These are phyloP conservation scores for Andricus grossulariae DNA, from an alignment of 1,140 invertebrate species.

Conservation along the genomic window DNA sequence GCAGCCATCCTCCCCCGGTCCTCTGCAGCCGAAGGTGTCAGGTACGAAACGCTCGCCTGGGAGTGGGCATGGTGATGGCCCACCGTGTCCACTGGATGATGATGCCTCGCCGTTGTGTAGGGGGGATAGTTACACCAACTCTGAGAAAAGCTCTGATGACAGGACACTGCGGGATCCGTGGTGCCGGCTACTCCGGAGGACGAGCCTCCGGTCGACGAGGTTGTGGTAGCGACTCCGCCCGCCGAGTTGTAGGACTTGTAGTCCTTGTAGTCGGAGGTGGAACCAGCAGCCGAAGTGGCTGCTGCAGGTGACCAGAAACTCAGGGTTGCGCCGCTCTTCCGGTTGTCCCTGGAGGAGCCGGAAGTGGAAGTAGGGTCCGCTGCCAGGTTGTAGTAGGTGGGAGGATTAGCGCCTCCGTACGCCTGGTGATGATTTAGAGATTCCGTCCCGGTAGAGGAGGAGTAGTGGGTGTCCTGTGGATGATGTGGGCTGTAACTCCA, in stretches of 20 bases:
- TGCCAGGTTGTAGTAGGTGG: conserved; percentile 87
- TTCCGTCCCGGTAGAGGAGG: conserved; percentile 67
- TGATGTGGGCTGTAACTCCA: conserved; percentile 74
- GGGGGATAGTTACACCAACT: conserved; percentile 85
- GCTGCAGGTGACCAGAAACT: conserved; percentile 84
- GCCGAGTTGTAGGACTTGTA: conserved; percentile 79
- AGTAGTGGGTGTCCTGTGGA: conserved; percentile 74
- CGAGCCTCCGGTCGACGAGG: conserved; percentile 50
- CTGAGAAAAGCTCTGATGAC: conserved; percentile 84
- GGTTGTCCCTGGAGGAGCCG: conserved; percentile 76
- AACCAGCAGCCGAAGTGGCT: conserved; percentile 74
- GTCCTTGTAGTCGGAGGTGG: conserved; percentile 79
- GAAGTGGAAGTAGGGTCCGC: conserved; percentile 77
- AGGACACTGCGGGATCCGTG: conserved; percentile 78
- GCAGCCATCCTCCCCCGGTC: conserved; percentile 79
- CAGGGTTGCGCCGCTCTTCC: conserved; percentile 77
- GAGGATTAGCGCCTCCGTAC: conserved; percentile 80
- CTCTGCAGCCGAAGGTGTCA: conserved; percentile 80
- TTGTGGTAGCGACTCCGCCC: conserved; percentile 57
- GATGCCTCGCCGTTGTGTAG: conserved; percentile 80
- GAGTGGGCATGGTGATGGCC: conserved; percentile 77
- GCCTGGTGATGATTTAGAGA: conserved; percentile 82
- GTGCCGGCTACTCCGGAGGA: conserved; percentile 76
- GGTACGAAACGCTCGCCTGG: conserved; percentile 78
- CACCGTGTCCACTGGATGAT: conserved; percentile 75